Conservation (phyloP, 1,140 invertebrate species). For the Neodiprion lecontei region DNA sequence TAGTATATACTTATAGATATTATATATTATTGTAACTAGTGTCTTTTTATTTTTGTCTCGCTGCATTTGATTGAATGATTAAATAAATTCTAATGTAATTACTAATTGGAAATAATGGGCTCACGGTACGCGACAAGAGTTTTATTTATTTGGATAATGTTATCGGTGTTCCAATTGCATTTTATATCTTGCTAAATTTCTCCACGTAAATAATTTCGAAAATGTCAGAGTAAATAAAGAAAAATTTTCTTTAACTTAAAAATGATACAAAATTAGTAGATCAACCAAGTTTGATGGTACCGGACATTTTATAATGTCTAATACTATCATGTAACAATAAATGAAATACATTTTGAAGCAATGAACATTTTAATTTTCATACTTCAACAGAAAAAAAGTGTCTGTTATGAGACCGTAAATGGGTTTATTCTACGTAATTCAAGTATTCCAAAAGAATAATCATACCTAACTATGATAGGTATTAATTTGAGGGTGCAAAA, state of each 20-base stretch:
- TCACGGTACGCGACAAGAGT: neutral
- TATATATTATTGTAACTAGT: neutral
- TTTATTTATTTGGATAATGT: neutral
- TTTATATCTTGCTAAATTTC: too few relatives aligned
- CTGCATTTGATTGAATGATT: constrained; percentile 1
- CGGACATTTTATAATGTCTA: neutral
- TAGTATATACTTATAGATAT: neutral
- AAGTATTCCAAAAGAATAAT: too few relatives aligned
- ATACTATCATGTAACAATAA: neutral
- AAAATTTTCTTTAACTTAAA: neutral
- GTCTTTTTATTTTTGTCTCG: constrained; percentile 3
- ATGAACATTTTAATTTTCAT: neutral
- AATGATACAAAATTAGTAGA: neutral
- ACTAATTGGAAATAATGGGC: neutral
- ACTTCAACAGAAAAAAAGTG: too few relatives aligned
- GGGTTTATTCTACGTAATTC: too few relatives aligned
- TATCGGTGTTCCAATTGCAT: neutral
- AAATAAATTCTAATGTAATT: neutral
- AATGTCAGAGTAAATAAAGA: neutral
- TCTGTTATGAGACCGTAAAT: too few relatives aligned
- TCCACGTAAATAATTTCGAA: neutral
- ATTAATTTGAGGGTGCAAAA: too few relatives aligned
- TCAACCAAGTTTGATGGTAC: neutral
- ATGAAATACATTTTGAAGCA: neutral
- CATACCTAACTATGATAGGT: too few relatives aligned